Conservation (phyloP, 2,797 vertebrate genomes). For the Momotus momota region DNA sequence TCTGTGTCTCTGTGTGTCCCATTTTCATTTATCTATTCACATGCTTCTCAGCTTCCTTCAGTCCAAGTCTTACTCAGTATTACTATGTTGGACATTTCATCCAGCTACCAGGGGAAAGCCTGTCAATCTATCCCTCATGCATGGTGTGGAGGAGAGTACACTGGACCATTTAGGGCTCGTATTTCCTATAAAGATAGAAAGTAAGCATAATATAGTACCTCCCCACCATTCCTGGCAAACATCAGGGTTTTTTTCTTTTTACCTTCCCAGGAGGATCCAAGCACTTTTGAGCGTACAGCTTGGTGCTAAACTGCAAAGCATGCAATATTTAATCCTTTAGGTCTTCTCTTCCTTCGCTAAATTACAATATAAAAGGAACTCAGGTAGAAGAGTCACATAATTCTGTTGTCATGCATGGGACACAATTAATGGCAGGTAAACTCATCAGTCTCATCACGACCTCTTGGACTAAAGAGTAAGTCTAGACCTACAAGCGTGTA, state of each 20-base stretch:
- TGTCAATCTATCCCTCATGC: accelerated
- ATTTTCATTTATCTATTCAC: neutral
- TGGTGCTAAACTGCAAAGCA: neutral
- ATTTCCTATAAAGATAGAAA: neutral
- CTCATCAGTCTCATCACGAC: neutral
- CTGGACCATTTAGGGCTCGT: neutral
- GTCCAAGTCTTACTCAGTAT: neutral
- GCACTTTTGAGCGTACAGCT: neutral
- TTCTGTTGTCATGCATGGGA: neutral
- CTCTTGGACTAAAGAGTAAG: neutral
- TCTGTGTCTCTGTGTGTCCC: neutral
- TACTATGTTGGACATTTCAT: neutral
- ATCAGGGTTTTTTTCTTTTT: neutral
- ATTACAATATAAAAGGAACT: neutral
- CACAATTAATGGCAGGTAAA: neutral
- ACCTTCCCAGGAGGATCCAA: neutral
- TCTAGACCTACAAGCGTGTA: accelerated
- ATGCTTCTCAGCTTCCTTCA: neutral
- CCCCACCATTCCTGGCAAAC: neutral
- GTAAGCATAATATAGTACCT: neutral
- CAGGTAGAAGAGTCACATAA: neutral
- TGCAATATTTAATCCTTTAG: neutral
- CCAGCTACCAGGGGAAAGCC: neutral
- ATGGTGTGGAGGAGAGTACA: neutral
- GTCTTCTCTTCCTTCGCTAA: neutral